These are phyloP conservation scores for Prunella strophiata DNA, from an alignment of 2,797 vertebrate genomes.

Conservation along the genomic window DNA sequence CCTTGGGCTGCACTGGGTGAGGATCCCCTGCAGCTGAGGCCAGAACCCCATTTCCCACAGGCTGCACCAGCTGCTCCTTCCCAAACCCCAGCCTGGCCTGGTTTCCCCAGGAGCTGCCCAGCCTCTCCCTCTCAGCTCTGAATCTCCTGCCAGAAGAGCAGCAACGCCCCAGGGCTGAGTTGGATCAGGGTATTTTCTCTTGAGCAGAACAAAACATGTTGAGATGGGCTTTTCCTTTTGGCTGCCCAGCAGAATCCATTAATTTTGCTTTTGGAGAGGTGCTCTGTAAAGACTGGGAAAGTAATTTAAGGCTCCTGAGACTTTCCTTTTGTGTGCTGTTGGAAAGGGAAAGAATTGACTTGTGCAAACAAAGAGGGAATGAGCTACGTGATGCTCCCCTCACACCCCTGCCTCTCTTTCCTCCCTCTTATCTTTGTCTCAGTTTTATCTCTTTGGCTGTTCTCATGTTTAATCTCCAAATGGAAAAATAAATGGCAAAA, in stretches of 20 bases:
- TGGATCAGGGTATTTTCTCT: neutral
- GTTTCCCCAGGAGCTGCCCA: neutral
- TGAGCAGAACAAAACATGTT: neutral
- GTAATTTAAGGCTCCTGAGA: neutral
- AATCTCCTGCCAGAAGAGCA: neutral
- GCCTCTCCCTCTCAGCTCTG: fast-evolving
- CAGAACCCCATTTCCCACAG: neutral
- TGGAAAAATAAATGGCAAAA: neutral
- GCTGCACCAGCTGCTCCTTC: neutral
- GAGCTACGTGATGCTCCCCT: neutral
- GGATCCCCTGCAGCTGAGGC: neutral
- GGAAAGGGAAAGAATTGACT: neutral
- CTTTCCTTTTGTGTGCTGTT: neutral
- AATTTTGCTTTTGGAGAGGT: conserved; percentile 33
- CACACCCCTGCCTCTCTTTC: neutral
- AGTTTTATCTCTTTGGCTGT: fast-evolving
- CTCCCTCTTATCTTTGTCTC: neutral
- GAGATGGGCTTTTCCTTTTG: conserved; percentile 12
- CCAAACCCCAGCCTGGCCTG: neutral
- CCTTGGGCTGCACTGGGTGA: fast-evolving
- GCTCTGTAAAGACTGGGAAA: neutral
- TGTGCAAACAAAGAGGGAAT: neutral
- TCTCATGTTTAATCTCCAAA: neutral
- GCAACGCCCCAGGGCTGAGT: fast-evolving
- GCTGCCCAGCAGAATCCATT: neutral